phyloP scores from a whole-genome alignment of 92 coral and sea anemone species.

The Hydrozoanthus gracilis region DNA sequence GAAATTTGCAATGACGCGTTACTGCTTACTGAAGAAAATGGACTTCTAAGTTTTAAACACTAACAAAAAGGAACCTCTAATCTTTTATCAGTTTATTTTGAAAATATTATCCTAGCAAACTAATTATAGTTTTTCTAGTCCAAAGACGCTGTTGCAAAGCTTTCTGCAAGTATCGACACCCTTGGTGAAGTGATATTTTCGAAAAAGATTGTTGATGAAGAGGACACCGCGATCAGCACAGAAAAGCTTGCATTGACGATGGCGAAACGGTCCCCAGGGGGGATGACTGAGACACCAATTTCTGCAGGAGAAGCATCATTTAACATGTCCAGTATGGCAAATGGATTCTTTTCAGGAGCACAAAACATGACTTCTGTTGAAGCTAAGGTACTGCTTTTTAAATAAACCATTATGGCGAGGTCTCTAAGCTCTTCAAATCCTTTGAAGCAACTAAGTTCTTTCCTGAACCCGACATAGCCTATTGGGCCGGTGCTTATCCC shows the following conservation, averaged over 20 bases:
- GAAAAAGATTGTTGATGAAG: conserved; percentile 33
- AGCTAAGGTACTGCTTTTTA: conserved; percentile 25
- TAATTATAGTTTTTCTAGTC: background rate
- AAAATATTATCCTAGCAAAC: no score
- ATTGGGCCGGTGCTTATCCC: no score
- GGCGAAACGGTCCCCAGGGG: conserved; percentile 31
- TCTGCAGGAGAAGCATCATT: conserved; percentile 6
- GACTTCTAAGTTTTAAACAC: background rate
- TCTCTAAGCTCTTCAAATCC: no score
- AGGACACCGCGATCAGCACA: conserved; percentile 21
- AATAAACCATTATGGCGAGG: background rate
- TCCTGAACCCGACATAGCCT: no score
- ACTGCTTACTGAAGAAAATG: no score
- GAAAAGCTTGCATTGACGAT: conserved; percentile 17
- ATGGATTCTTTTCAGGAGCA: background rate
- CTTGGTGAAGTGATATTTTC: conserved; percentile 33
- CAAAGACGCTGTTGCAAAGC: conserved; percentile 7
- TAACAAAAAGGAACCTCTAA: background rate
- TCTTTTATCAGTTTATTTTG: background rate
- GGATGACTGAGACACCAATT: conserved; percentile 21
- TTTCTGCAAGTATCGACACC: background rate
- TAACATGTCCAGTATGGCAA: conserved; percentile 13
- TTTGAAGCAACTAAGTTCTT: no score
- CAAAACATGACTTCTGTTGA: conserved; percentile 2
- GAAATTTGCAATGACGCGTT: no score